Conservation (phyloP, 1,140 invertebrate species). For the Anoplolepis gracilipes region DNA sequence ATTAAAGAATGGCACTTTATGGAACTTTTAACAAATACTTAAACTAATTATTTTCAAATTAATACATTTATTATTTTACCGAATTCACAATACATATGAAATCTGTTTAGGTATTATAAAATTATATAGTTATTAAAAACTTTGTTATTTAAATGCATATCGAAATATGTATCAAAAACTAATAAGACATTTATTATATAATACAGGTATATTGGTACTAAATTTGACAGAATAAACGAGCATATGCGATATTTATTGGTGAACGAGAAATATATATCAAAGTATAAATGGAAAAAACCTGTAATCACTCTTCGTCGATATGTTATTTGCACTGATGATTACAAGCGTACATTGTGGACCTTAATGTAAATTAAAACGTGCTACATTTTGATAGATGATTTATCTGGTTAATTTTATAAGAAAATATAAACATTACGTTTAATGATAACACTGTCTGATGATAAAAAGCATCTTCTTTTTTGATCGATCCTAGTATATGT, state of each 20-base stretch:
- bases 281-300: background rate
- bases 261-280: background rate
- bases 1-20: no score
- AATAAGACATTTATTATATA: background rate
- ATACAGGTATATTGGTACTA: slow-evolving; percentile 4
- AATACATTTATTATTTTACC: no score
- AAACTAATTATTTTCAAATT: no score
- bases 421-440: background rate
- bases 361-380: background rate
- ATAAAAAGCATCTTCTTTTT: no score
- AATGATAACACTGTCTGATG: no score
- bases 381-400: background rate
- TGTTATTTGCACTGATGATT: background rate
- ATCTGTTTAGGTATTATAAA: background rate
- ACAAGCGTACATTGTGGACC: slow-evolving; percentile 5
- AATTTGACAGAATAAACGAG: slow-evolving; percentile 26
- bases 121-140: background rate
- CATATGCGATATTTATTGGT: background rate
- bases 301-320: background rate
- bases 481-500: no score
- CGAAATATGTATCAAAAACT: background rate
- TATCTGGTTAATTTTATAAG: background rate
- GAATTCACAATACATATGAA: no score
- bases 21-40: no score
- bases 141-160: background rate